Percentiles rank a stretch among this genome's conserved stretches.
Evolutionary conservation across 2,113 vertebrate species (phyloP).

Genomic region (Equus przewalskii): DNA sequence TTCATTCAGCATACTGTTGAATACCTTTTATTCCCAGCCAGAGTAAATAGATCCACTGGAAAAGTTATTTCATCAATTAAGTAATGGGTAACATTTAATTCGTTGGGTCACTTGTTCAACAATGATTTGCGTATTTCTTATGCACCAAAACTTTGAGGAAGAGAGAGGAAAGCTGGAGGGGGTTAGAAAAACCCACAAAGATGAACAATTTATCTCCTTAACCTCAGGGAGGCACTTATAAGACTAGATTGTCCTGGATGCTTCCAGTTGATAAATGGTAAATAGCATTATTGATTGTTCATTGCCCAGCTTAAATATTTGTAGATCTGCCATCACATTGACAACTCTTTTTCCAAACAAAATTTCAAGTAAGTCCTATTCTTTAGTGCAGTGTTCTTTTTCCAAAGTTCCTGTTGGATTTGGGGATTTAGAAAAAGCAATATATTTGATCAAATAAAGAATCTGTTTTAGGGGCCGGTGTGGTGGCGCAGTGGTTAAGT

Average conservation of each 20-base stretch:
- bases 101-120: neutral
- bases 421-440: neutral
- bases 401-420: neutral
- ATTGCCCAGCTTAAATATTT: conserved; percentile 25
- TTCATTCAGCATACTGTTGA: neutral
- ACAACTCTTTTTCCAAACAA: neutral
- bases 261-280: neutral
- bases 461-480: neutral
- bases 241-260: neutral
- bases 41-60: neutral
- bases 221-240: neutral
- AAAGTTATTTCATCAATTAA: neutral
- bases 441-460: neutral
- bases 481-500: too few species aligned
- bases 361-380: neutral
- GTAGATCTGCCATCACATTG: neutral
- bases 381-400: neutral
- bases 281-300: conserved; percentile 1
- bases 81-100: neutral
- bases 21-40: neutral
- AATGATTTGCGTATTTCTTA: neutral
- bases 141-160: neutral
- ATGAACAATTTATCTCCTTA: neutral
- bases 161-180: neutral
- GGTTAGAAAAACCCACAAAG: neutral